Percentiles rank a stretch among this genome's conserved stretches.
phyloP scores from a whole-genome alignment of 1,140 invertebrate species.

The Nephila pilipes region DNA sequence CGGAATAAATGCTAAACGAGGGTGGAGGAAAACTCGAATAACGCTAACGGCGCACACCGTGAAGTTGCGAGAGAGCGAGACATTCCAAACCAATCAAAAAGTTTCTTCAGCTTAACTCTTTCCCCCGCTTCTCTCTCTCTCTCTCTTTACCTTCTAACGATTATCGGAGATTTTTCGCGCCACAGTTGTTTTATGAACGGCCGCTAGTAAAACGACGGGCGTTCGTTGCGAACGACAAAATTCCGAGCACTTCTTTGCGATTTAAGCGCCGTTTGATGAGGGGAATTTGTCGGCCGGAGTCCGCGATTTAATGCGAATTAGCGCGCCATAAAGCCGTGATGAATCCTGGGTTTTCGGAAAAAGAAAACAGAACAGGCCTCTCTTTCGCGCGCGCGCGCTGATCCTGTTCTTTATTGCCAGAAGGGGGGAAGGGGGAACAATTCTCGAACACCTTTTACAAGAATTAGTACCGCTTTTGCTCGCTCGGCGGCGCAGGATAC shows the following conservation, averaged over 20 bases:
- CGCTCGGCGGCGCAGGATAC: slow-evolving; percentile 67
- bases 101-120: slow-evolving; percentile 10
- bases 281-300: slow-evolving; percentile 7
- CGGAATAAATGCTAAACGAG: slow-evolving; percentile 1
- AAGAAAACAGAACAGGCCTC: neutral
- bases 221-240: neutral
- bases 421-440: slow-evolving; percentile 38
- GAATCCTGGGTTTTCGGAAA: slow-evolving; percentile 63
- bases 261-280: slow-evolving; percentile 65
- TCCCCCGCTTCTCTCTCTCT: neutral
- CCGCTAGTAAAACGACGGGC: slow-evolving; percentile 47
- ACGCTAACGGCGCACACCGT: neutral
- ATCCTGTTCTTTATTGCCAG: slow-evolving; percentile 72
- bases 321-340: slow-evolving; percentile 72
- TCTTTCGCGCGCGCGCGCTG: neutral
- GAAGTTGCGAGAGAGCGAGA: neutral
- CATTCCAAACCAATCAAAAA: slow-evolving; percentile 37
- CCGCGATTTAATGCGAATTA: slow-evolving; percentile 73
- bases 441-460: slow-evolving; percentile 74
- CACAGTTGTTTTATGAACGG: slow-evolving; percentile 66
- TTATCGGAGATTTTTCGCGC: slow-evolving; percentile 70
- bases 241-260: slow-evolving; percentile 36
- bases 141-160: slow-evolving; percentile 25
- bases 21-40: too few relatives aligned
- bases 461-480: slow-evolving; percentile 74